These are phyloP conservation scores for Rhagonycha fulva DNA, from an alignment of 2,888 invertebrate genomes.

Conservation along the genomic window DNA sequence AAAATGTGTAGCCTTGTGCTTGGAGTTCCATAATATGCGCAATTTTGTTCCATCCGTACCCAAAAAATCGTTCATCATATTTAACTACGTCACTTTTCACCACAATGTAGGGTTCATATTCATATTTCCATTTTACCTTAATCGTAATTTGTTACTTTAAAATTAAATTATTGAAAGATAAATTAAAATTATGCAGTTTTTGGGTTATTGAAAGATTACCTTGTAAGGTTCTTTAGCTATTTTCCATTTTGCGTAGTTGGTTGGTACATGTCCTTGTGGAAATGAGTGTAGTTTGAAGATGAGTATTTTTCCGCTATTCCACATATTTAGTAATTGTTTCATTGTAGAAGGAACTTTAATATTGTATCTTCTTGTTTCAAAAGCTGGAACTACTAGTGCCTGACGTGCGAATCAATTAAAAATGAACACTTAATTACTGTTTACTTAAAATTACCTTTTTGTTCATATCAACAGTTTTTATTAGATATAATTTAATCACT, in stretches of 20 bases:
- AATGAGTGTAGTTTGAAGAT: slow-evolving; percentile 87
- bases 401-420: slow-evolving; percentile 33
- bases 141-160: neutral
- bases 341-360: slow-evolving; percentile 78
- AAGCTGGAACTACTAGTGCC: slow-evolving; percentile 87
- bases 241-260: slow-evolving; percentile 82
- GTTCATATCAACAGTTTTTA: slow-evolving; percentile 39
- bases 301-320: slow-evolving; percentile 75
- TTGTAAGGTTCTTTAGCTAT: slow-evolving; percentile 76
- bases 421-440: neutral
- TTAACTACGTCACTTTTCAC: slow-evolving; percentile 72
- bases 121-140: slow-evolving; percentile 84
- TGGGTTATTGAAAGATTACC: slow-evolving; percentile 42
- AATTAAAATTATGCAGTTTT: too few relatives aligned
- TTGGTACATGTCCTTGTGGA: slow-evolving; percentile 85
- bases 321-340: slow-evolving; percentile 71
- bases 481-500: slow-evolving; percentile 66
- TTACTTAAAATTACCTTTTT: slow-evolving; percentile 57
- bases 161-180: neutral
- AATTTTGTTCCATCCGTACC: slow-evolving; percentile 97
- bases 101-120: slow-evolving; percentile 91
- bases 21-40: slow-evolving; percentile 85
- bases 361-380: slow-evolving; percentile 85
- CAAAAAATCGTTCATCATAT: slow-evolving; percentile 87
- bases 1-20: slow-evolving; percentile 69